phyloP scores from a whole-genome alignment of 2,888 invertebrate genomes.

The Drosophila neotestacea region DNA sequence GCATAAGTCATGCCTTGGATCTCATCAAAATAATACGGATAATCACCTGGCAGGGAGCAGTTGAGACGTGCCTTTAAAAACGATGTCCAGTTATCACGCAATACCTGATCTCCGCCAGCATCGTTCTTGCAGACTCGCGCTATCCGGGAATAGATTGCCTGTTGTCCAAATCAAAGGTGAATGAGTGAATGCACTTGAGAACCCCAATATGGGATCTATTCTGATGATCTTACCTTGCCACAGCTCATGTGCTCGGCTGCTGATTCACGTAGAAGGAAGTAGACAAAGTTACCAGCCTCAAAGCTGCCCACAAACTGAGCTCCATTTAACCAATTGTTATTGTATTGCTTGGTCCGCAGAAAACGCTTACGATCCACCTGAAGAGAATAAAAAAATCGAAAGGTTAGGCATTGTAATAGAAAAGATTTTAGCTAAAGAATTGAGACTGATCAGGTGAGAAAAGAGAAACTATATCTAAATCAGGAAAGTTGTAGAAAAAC shows the following conservation, averaged over 20 bases:
- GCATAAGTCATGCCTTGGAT: slow-evolving; percentile 94
- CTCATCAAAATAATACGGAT: slow-evolving; percentile 95
- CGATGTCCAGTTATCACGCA: slow-evolving; percentile 96
- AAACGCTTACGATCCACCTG: slow-evolving; percentile 83
- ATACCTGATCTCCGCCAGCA: slow-evolving; percentile 90
- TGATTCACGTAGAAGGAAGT: slow-evolving; percentile 95
- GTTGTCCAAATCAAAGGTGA: slow-evolving; percentile 22
- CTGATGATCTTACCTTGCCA: slow-evolving; percentile 90
- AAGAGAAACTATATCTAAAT: too few species aligned
- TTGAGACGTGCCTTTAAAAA: slow-evolving; percentile 94
- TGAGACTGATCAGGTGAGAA: not conserved
- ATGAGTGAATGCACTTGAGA: not conserved
- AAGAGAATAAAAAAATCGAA: not conserved
- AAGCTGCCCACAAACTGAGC: slow-evolving; percentile 97
- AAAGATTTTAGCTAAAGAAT: not conserved
- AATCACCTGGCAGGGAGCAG: slow-evolving; percentile 93
- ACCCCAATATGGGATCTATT: not conserved
- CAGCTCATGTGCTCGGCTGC: slow-evolving; percentile 97
- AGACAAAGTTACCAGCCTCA: slow-evolving; percentile 94
- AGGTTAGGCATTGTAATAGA: not conserved
- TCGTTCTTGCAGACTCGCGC: slow-evolving; percentile 97
- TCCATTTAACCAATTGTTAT: slow-evolving; percentile 95
- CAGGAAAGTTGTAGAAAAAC: too few species aligned
- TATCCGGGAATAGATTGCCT: slow-evolving; percentile 95
- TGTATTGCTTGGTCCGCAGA: slow-evolving; percentile 91